Conservation (phyloP, 2,113 vertebrate species). For the Gymnobelideus leadbeateri region DNA sequence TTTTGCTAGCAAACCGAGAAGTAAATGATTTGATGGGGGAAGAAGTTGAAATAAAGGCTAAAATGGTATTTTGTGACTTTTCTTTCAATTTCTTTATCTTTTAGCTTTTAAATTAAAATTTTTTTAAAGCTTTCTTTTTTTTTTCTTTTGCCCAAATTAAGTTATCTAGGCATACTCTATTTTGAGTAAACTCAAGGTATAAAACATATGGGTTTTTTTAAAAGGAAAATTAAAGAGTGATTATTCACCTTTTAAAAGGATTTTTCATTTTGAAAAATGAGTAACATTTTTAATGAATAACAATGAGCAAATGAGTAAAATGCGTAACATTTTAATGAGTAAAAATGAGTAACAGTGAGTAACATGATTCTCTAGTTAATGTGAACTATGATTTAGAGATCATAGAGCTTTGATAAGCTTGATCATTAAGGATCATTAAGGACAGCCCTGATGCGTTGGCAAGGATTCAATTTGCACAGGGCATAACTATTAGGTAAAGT, state of each 20-base stretch:
- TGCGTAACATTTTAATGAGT: too few relatives aligned
- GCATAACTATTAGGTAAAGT: background rate
- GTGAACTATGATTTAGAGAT: constrained; percentile 9
- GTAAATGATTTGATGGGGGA: constrained; percentile 8
- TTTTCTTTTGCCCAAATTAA: background rate
- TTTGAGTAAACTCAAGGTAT: constrained; percentile 42
- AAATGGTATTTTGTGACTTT: constrained; percentile 28
- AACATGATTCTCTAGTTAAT: background rate
- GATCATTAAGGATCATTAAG: background rate
- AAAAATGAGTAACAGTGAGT: background rate
- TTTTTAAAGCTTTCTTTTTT: background rate
- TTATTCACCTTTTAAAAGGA: background rate
- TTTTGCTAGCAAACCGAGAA: constrained; percentile 32
- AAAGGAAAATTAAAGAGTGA: constrained; percentile 38
- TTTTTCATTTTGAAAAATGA: background rate
- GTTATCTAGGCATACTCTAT: background rate
- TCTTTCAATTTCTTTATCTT: background rate
- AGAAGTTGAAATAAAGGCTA: constrained; percentile 12
- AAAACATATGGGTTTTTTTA: constrained; percentile 14
- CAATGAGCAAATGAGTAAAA: too few relatives aligned
- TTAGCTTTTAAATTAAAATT: background rate
- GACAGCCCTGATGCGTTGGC: constrained; percentile 17
- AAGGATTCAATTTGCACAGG: constrained; percentile 2
- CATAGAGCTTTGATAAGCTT: background rate
- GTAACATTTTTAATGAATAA: too few relatives aligned